A percentile compares a stretch with the other conserved stretches of the same genome.
These are phyloP conservation scores for Galerucella pusilla DNA, from an alignment of 2,888 invertebrate genomes.

Conservation along the genomic window DNA sequence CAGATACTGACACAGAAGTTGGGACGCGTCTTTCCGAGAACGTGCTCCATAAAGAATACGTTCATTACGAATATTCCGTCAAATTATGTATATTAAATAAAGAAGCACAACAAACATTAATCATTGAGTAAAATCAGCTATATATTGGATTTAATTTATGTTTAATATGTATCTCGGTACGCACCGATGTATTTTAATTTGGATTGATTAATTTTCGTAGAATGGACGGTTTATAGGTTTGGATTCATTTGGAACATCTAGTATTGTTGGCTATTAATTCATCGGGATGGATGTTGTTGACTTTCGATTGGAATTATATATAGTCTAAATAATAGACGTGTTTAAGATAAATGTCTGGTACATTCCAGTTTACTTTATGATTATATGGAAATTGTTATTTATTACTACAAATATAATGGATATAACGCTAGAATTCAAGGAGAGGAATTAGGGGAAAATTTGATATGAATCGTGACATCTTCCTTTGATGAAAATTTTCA, in stretches of 20 bases:
- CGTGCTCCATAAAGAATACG: too few relatives aligned
- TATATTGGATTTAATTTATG: conserved; percentile 13
- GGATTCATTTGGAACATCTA: conserved; percentile 3
- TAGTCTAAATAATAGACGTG: conserved; percentile 8
- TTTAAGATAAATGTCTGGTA: conserved; percentile 11
- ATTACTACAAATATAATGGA: background rate
- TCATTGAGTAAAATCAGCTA: background rate
- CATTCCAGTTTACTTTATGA: background rate
- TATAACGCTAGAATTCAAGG: too few relatives aligned
- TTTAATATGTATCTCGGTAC: conserved; percentile 14
- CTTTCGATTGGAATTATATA: conserved; percentile 10
- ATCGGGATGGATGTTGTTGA: conserved; percentile 13
- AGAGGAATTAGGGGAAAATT: too few relatives aligned
- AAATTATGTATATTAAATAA: too few relatives aligned
- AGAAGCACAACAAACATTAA: background rate
- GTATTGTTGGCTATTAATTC: background rate
- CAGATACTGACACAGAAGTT: too few relatives aligned
- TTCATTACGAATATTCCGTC: too few relatives aligned
- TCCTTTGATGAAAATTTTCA: too few relatives aligned
- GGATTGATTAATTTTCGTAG: conserved; percentile 38
- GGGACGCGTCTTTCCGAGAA: too few relatives aligned
- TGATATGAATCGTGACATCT: too few relatives aligned
- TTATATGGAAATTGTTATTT: background rate
- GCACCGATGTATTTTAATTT: conserved; percentile 38
- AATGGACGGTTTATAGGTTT: conserved; percentile 18